Evolutionary conservation across 2,113 vertebrate genomes (phyloP).

Genomic region (Gasterosteus aculeatus): DNA sequence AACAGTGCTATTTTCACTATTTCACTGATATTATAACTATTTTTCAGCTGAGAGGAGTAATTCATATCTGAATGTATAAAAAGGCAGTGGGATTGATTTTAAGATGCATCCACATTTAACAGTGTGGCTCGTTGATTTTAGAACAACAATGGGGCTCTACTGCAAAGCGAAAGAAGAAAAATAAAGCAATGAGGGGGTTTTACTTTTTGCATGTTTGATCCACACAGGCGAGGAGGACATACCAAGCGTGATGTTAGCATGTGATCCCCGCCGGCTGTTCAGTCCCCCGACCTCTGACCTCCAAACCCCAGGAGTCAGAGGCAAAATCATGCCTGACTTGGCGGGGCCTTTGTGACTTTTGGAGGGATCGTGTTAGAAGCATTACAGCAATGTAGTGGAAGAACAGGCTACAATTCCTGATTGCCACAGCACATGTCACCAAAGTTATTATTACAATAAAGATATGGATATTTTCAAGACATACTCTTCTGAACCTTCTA

Average conservation of each 20-base stretch:
- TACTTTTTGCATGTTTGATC: slow-evolving; percentile 51
- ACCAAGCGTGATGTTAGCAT: slow-evolving; percentile 47
- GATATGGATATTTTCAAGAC: neutral
- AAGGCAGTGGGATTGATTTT: too few species aligned
- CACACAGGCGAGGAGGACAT: slow-evolving; percentile 30
- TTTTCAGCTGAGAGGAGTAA: neutral
- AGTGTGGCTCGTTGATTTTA: neutral
- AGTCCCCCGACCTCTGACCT: slow-evolving; percentile 28
- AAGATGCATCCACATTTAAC: too few species aligned
- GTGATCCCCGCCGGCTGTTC: slow-evolving; percentile 53
- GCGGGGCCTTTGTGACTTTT: slow-evolving; percentile 6
- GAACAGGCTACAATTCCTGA: slow-evolving; percentile 20
- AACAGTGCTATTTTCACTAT: neutral
- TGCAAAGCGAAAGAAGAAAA: too few species aligned
- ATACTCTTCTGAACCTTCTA: neutral
- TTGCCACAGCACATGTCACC: neutral
- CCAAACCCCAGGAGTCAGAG: slow-evolving; percentile 21
- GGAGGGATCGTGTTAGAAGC: neutral
- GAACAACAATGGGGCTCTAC: too few species aligned
- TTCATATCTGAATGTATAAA: neutral
- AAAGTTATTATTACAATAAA: neutral
- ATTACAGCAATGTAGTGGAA: slow-evolving; percentile 14
- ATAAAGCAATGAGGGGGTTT: slow-evolving; percentile 4
- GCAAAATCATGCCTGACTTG: slow-evolving; percentile 33
- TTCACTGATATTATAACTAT: too few species aligned